phyloP scores from a whole-genome alignment of 2,113 vertebrate species.

The Alligator sinensis region DNA sequence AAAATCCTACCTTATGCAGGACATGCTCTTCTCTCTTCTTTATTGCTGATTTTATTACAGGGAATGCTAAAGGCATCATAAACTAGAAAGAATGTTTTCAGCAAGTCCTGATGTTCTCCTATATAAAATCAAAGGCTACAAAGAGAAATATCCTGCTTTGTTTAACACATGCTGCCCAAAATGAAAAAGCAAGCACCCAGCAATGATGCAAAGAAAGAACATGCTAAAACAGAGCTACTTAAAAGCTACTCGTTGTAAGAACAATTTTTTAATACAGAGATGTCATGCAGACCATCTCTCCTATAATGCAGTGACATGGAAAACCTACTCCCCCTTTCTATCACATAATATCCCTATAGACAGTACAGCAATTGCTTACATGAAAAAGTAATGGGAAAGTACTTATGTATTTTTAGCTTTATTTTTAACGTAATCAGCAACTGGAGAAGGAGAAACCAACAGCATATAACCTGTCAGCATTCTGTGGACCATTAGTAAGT shows the following conservation, averaged over 20 bases:
- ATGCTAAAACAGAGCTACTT: slow-evolving; percentile 27
- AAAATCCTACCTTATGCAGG: slow-evolving; percentile 42
- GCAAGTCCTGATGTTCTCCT: slow-evolving; percentile 19
- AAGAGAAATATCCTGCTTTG: slow-evolving; percentile 9
- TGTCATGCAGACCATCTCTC: slow-evolving; percentile 55
- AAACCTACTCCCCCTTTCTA: slow-evolving; percentile 50
- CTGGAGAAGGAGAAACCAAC: slow-evolving; percentile 70
- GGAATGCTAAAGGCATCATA: slow-evolving; percentile 16
- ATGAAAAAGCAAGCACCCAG: slow-evolving; percentile 57
- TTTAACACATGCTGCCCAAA: background rate
- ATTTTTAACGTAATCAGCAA: slow-evolving; percentile 48
- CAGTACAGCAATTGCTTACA: slow-evolving; percentile 42
- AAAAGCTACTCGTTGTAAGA: background rate
- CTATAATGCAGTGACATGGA: background rate
- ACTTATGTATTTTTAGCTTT: slow-evolving; percentile 65
- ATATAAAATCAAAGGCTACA: background rate
- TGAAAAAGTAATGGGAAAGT: slow-evolving; percentile 58
- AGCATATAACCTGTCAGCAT: background rate
- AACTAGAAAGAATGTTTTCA: slow-evolving; percentile 41
- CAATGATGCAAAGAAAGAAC: slow-evolving; percentile 40
- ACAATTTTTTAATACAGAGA: background rate
- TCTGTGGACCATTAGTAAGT: background rate
- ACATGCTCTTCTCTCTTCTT: slow-evolving; percentile 48
- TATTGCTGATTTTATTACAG: slow-evolving; percentile 38
- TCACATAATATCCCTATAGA: slow-evolving; percentile 23